phyloP scores from a whole-genome alignment of 2,113 vertebrate genomes.

The Oreochromis niloticus region DNA sequence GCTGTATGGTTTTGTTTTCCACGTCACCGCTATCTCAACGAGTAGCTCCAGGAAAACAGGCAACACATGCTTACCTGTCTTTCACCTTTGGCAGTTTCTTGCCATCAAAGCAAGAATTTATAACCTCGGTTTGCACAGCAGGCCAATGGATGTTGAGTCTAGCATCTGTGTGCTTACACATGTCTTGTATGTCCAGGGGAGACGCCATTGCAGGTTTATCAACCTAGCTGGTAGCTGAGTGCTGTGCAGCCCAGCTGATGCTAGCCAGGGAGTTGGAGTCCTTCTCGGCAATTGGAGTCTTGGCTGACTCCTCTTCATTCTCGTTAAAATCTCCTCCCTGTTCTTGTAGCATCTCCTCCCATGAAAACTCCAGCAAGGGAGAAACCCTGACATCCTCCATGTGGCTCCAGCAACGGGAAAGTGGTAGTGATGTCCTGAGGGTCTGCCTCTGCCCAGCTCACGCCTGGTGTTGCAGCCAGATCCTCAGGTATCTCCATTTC shows the following conservation, averaged over 20 bases:
- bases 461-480: background rate
- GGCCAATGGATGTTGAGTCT: too few species aligned
- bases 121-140: too few species aligned
- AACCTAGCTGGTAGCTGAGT: rapidly evolving
- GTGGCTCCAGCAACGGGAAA: background rate
- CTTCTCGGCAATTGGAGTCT: background rate
- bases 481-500: background rate
- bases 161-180: background rate
- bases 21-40: too few species aligned
- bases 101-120: too few species aligned
- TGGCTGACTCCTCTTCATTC: rapidly evolving
- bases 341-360: background rate
- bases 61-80: too few species aligned
- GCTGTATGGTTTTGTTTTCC: too few species aligned
- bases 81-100: too few species aligned
- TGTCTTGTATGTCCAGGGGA: background rate
- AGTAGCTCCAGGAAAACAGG: too few species aligned
- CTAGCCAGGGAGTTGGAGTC: background rate
- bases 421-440: background rate
- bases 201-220: background rate
- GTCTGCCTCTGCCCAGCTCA: background rate
- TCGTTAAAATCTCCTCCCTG: background rate
- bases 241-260: background rate
- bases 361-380: background rate
- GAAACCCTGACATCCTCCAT: background rate